phyloP scores from a whole-genome alignment of 1,140 invertebrate genomes.

The Drosophila eugracilis region DNA sequence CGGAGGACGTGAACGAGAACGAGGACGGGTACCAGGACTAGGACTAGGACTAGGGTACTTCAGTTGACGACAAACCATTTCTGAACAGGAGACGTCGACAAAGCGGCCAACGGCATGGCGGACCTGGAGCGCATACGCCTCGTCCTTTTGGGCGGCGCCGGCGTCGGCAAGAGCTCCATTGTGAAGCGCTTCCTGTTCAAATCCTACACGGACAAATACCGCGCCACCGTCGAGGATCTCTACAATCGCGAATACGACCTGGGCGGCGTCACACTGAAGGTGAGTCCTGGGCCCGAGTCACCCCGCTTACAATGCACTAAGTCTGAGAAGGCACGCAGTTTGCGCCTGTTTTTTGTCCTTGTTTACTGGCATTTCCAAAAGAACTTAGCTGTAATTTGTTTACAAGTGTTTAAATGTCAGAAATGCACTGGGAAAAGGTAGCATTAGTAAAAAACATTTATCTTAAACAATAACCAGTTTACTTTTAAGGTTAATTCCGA shows the following conservation, averaged over 20 bases:
- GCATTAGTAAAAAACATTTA: no score
- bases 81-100: conserved; percentile 34
- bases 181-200: conserved; percentile 94
- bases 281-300: conserved; percentile 58
- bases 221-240: conserved; percentile 95
- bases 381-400: not conserved
- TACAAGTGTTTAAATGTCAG: conserved; percentile 3
- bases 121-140: conserved; percentile 93
- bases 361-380: conserved; percentile 6
- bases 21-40: not conserved
- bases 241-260: conserved; percentile 94
- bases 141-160: conserved; percentile 93
- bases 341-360: not conserved
- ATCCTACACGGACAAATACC: conserved; percentile 93
- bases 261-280: conserved; percentile 90
- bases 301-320: not conserved
- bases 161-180: conserved; percentile 95
- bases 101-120: conserved; percentile 83
- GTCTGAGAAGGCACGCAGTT: not conserved
- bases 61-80: conserved; percentile 56
- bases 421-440: not conserved
- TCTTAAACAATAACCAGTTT: no score
- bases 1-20: conserved; percentile 11
- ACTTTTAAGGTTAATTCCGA: no score
- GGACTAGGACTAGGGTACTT: no score